phyloP scores from a whole-genome alignment of 2,797 vertebrate species.

The Pseudocheirus occidentalis region DNA sequence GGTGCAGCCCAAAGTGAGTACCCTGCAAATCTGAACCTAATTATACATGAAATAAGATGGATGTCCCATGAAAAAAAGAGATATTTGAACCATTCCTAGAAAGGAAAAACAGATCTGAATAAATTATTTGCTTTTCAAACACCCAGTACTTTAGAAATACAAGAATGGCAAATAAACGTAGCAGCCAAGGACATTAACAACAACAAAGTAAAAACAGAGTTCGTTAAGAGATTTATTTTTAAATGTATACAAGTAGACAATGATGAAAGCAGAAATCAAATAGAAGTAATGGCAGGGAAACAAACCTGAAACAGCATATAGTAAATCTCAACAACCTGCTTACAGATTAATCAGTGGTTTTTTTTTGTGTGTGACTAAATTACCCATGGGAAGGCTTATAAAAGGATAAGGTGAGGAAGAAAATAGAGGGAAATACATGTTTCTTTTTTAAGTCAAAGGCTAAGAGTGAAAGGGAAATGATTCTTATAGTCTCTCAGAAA shows the following conservation, averaged over 20 bases:
- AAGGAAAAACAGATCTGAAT: background rate
- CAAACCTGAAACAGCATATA: background rate
- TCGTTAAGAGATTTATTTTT: background rate
- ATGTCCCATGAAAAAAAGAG: background rate
- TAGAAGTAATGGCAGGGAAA: background rate
- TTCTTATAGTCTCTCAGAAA: background rate
- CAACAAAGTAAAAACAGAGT: background rate
- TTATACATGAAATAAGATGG: background rate
- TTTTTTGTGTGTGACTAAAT: background rate
- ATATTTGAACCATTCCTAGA: background rate
- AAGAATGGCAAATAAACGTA: background rate
- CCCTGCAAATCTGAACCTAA: background rate
- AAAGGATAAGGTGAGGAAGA: background rate
- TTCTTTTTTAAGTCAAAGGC: background rate
- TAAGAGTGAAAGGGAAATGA: background rate
- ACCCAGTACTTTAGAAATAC: background rate
- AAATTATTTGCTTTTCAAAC: background rate
- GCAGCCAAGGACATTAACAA: background rate
- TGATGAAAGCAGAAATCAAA: background rate
- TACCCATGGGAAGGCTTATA: background rate
- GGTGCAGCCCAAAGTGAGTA: background rate
- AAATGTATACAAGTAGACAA: no score
- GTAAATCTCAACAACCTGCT: background rate
- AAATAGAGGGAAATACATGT: background rate
- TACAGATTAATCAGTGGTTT: background rate